Evolutionary conservation across 2,888 invertebrate genomes (phyloP).

Genomic region (Anthrax anthrax): DNA sequence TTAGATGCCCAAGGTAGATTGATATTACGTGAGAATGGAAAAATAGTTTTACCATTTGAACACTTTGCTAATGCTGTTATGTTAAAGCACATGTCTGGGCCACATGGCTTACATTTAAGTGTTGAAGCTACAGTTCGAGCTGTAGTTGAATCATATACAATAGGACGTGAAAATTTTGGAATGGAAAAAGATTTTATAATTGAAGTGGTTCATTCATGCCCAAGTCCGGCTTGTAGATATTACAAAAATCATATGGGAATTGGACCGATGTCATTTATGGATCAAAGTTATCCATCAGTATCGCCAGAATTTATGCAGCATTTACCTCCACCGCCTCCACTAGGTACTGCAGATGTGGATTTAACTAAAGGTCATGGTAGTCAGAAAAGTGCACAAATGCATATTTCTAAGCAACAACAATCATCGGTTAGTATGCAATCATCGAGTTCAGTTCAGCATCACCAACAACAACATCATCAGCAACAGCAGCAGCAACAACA

Average conservation of each 20-base stretch:
- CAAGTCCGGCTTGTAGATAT: constrained; percentile 74
- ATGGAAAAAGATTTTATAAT: constrained; percentile 85
- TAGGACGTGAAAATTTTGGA: constrained; percentile 37
- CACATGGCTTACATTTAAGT: constrained; percentile 70
- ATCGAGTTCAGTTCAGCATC: constrained; percentile 1
- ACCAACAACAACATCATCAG: constrained; percentile 21
- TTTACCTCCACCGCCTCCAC: constrained; percentile 32
- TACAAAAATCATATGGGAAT: constrained; percentile 68
- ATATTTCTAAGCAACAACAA: constrained; percentile 24
- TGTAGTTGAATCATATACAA: constrained; percentile 74
- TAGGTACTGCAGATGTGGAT: constrained; percentile 8
- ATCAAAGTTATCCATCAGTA: constrained; percentile 30
- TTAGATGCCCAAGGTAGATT: constrained; percentile 71
- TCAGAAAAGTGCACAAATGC: constrained; percentile 11
- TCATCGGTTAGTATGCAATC: constrained; percentile 15
- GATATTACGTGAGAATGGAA: constrained; percentile 72
- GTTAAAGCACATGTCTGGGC: constrained; percentile 82
- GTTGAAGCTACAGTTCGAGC: constrained; percentile 73
- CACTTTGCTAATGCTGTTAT: constrained; percentile 84
- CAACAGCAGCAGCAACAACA: constrained; percentile 48
- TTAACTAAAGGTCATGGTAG: constrained; percentile 10
- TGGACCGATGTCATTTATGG: constrained; percentile 33
- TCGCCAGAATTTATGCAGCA: constrained; percentile 56
- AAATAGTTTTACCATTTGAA: constrained; percentile 77
- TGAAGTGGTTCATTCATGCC: constrained; percentile 78